A percentile compares a stretch with the other conserved stretches of the same genome.
Evolutionary conservation across 2,113 vertebrate genomes (phyloP).

Genomic region (Fregata magnificens): DNA sequence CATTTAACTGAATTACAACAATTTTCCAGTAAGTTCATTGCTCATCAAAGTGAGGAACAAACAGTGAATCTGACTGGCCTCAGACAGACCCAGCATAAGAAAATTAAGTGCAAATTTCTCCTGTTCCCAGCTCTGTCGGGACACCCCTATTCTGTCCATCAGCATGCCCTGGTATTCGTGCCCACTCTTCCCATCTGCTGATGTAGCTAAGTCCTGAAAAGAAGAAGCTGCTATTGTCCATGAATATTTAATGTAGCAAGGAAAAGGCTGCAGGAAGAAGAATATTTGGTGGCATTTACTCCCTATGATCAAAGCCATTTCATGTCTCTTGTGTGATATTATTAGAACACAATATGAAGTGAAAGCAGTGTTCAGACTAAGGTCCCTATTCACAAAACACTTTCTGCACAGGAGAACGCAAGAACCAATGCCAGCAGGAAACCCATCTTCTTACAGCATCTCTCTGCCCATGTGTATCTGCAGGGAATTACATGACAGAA

Average conservation of each 20-base stretch:
- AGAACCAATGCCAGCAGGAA: not conserved
- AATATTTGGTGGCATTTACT: slow-evolving; percentile 52
- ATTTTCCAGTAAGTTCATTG: not conserved
- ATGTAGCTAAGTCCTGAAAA: slow-evolving; percentile 36
- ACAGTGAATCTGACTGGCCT: not conserved
- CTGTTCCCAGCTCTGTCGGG: not conserved
- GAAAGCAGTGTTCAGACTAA: not conserved
- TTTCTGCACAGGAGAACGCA: not conserved
- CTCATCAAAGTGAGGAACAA: not conserved
- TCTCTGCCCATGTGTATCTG: not conserved
- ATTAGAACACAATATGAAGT: slow-evolving; percentile 36
- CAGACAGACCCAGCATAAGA: not conserved
- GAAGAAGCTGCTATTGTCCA: not conserved
- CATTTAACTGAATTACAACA: not conserved
- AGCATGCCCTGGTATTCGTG: not conserved
- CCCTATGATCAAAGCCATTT: slow-evolving; percentile 52
- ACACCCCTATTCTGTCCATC: slow-evolving; percentile 32
- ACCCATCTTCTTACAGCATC: not conserved
- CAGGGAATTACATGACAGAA: not conserved
- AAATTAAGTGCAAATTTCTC: slow-evolving; percentile 2
- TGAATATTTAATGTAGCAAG: slow-evolving; percentile 55
- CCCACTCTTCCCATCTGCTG: slow-evolving; percentile 35
- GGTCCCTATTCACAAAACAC: not conserved
- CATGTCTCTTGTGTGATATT: slow-evolving; percentile 41
- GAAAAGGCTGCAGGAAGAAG: slow-evolving; percentile 22